Evolutionary conservation across 64 coral and sea anemone species (phyloP).

Genomic region (Montipora cactus): DNA sequence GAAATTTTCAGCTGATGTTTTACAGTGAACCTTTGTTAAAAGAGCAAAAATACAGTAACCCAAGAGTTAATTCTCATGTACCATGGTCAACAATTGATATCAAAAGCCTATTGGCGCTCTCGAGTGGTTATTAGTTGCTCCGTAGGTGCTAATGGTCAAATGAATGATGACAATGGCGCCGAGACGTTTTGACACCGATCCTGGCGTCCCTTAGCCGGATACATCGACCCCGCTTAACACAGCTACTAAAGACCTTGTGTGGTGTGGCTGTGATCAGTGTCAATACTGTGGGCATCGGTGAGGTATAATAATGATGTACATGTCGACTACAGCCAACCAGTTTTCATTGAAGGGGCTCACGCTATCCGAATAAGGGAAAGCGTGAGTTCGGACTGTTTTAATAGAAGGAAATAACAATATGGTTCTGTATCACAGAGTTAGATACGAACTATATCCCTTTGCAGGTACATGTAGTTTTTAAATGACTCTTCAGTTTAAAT

Average conservation of each 20-base stretch:
- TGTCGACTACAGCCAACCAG: neutral
- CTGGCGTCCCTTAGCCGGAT: constrained; percentile 2
- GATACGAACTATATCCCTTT: neutral
- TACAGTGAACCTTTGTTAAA: neutral
- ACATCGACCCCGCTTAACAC: neutral
- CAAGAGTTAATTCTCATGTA: too few relatives aligned
- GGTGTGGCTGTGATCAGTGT: neutral
- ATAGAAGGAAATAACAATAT: neutral
- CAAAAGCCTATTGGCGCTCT: neutral
- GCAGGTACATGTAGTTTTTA: neutral
- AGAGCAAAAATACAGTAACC: too few relatives aligned
- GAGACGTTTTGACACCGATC: constrained; percentile 5
- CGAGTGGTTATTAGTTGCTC: constrained; percentile 4
- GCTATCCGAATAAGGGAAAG: neutral
- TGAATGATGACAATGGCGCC: constrained; percentile 27
- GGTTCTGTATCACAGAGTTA: neutral
- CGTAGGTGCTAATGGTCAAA: constrained; percentile 20
- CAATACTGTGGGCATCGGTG: neutral
- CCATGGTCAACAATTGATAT: neutral
- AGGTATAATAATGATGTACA: neutral
- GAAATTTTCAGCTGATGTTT: neutral
- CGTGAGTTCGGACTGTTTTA: neutral
- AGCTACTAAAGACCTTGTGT: neutral
- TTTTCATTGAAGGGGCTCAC: neutral
- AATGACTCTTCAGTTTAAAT: too few relatives aligned